Evolutionary conservation across 1,140 invertebrate genomes (phyloP).

Genomic region (Listronotus oregonensis): DNA sequence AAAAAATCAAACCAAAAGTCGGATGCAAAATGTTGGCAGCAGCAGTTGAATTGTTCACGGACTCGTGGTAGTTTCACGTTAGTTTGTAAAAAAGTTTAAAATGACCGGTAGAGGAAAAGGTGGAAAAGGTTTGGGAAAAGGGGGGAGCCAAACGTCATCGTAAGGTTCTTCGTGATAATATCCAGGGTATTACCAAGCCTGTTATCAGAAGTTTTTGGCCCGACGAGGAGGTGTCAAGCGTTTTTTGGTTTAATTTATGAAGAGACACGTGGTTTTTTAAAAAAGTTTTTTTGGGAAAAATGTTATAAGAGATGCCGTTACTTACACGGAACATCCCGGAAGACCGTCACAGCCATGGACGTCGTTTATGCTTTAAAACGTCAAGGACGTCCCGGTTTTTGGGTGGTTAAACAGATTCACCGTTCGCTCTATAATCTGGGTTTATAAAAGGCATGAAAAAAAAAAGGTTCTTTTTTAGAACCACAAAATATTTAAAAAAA

Average conservation of each 20-base stretch:
- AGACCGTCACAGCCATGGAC: slow-evolving; percentile 86
- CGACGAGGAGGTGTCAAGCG: slow-evolving; percentile 71
- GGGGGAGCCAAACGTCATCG: slow-evolving; percentile 73
- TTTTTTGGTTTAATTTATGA: slow-evolving; percentile 76
- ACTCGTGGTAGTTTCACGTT: neutral
- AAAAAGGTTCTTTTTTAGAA: too few relatives aligned
- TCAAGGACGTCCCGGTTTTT: slow-evolving; percentile 68
- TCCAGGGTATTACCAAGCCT: slow-evolving; percentile 58
- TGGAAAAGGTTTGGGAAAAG: slow-evolving; percentile 70
- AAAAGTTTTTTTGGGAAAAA: slow-evolving; percentile 81
- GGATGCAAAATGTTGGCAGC: neutral
- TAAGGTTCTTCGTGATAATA: slow-evolving; percentile 72
- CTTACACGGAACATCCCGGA: slow-evolving; percentile 83
- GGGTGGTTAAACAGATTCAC: too few relatives aligned
- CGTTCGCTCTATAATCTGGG: too few relatives aligned
- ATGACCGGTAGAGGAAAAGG: slow-evolving; percentile 70
- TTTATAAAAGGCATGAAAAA: too few relatives aligned
- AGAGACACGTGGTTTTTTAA: slow-evolving; percentile 72
- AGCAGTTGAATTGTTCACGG: neutral
- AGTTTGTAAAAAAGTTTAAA: slow-evolving; percentile 48
- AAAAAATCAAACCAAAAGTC: slow-evolving; percentile 15
- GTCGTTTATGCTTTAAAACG: slow-evolving; percentile 85
- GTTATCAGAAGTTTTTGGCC: slow-evolving; percentile 67
- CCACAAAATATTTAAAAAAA: too few relatives aligned
- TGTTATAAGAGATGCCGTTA: slow-evolving; percentile 81